Conservation (phyloP, 2,113 vertebrate species). For the human (Homo sapiens) region DNA sequence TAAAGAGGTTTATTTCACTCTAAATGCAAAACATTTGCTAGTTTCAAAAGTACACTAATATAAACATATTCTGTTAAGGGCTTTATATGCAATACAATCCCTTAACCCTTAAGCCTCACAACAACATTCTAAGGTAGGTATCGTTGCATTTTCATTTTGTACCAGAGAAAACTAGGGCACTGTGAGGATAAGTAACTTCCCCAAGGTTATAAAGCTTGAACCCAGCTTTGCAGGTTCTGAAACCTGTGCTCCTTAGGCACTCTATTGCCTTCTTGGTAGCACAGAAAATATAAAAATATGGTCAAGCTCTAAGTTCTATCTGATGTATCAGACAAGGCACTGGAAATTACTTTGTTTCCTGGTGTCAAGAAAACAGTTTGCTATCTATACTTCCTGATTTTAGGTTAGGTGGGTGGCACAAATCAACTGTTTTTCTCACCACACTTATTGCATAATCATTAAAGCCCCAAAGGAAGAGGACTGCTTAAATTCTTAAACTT, state of each 20-base stretch:
- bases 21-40: neutral
- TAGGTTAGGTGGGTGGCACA: neutral
- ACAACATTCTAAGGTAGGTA: neutral
- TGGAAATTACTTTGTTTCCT: neutral
- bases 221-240: neutral
- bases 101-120: neutral
- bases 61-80: neutral
- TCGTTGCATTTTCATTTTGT: neutral
- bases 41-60: neutral
- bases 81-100: neutral
- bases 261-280: neutral
- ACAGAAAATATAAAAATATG: neutral
- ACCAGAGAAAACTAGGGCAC: conserved; percentile 18
- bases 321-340: neutral
- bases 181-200: neutral
- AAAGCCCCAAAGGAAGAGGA: conserved; percentile 58
- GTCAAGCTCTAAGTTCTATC: neutral
- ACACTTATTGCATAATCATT: conserved; percentile 42
- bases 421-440: conserved; percentile 43
- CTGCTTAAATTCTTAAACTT: conserved; percentile 58
- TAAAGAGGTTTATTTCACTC: neutral
- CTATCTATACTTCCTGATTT: conserved; percentile 58
- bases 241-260: neutral
- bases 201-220: neutral
- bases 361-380: neutral